These are phyloP conservation scores for Smittia sp. DNA, from an alignment of 2,888 invertebrate genomes.

Conservation along the genomic window DNA sequence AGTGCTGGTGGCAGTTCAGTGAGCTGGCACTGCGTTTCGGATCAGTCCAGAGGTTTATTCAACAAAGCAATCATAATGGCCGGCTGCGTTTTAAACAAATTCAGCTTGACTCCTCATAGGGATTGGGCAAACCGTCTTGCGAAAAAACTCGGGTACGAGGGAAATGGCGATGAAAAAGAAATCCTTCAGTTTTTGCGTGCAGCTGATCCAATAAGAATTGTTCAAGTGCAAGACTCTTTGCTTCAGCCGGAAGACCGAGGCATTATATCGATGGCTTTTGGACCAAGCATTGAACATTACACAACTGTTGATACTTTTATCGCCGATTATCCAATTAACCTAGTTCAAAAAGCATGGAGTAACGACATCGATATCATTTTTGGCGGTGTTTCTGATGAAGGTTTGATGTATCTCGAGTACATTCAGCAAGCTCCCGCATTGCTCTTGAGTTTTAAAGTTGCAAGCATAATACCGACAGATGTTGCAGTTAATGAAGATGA, in stretches of 20 bases:
- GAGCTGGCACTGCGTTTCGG: constrained; percentile 55
- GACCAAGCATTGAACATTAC: constrained; percentile 51
- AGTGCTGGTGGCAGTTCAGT: constrained; percentile 56
- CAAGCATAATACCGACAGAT: constrained; percentile 12
- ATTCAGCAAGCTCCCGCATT: constrained; percentile 4
- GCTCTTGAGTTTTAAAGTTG: neutral
- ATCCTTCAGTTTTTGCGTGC: constrained; percentile 50
- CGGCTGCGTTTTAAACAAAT: constrained; percentile 48
- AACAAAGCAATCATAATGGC: constrained; percentile 52
- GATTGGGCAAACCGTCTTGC: constrained; percentile 50
- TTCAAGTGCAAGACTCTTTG: neutral
- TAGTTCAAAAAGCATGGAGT: constrained; percentile 49
- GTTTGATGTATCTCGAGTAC: constrained; percentile 48
- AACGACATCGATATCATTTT: constrained; percentile 49
- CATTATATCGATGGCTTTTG: constrained; percentile 44
- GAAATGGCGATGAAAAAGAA: constrained; percentile 48
- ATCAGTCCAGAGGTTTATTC: constrained; percentile 53
- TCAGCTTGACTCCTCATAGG: constrained; percentile 48
- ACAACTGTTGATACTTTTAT: constrained; percentile 48
- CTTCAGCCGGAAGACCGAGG: neutral
- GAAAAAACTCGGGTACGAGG: constrained; percentile 50
- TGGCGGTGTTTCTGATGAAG: constrained; percentile 51
- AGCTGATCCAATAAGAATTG: constrained; percentile 43
- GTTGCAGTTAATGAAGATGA: neutral
- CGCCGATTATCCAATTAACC: constrained; percentile 45